Evolutionary conservation across 1,140 invertebrate genomes (phyloP).

Genomic region (Octopus bimaculoides): DNA sequence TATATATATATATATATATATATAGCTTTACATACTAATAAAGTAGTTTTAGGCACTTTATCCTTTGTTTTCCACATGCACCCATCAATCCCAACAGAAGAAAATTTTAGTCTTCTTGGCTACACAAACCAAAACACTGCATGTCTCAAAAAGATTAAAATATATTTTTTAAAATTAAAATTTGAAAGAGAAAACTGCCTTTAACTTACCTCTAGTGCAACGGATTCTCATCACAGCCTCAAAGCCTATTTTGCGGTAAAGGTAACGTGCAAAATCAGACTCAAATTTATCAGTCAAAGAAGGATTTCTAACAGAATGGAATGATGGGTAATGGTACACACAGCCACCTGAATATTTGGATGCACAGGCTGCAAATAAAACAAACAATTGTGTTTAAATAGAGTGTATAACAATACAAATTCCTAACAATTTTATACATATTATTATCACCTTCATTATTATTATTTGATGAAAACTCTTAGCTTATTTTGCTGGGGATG

Average conservation of each 20-base stretch:
- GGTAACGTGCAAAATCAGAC: slow-evolving; percentile 79
- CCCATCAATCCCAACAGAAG: no score
- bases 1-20: no score
- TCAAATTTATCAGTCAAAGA: slow-evolving; percentile 74
- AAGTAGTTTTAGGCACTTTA: no score
- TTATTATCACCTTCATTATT: no score
- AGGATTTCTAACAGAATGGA: slow-evolving; percentile 70
- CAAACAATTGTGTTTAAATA: not conserved
- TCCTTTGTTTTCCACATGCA: no score
- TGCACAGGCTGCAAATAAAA: slow-evolving; percentile 71
- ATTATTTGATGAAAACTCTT: no score
- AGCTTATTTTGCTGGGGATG: no score
- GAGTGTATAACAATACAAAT: no score
- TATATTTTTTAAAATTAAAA: not conserved
- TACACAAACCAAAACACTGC: not conserved
- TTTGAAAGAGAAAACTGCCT: no score
- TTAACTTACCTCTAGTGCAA: slow-evolving; percentile 73
- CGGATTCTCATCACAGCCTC: slow-evolving; percentile 98
- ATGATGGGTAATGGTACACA: slow-evolving; percentile 89
- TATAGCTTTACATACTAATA: no score
- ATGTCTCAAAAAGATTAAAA: not conserved
- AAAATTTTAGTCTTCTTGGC: no score
- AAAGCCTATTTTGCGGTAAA: slow-evolving; percentile 96
- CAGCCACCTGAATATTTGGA: slow-evolving; percentile 94
- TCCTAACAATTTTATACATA: no score